phyloP scores from a whole-genome alignment of 2,113 vertebrate genomes.

The Budorcas taxicolor region DNA sequence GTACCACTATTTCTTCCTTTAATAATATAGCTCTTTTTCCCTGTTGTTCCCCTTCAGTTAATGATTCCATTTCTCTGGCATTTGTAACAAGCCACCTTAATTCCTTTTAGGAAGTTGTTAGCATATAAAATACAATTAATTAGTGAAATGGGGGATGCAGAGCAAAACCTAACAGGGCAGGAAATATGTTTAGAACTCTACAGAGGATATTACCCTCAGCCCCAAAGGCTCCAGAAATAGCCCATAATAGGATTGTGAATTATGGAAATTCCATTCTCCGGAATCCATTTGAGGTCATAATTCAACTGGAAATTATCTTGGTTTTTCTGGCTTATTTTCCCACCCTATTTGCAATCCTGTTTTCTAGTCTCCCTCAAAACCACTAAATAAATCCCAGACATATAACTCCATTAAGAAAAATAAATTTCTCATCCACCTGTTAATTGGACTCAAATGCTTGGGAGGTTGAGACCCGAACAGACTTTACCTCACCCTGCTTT shows the following conservation, averaged over 20 bases:
- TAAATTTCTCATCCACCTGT: slow-evolving; percentile 58
- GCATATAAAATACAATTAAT: slow-evolving; percentile 40
- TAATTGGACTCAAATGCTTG: slow-evolving; percentile 45
- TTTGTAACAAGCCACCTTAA: slow-evolving; percentile 6
- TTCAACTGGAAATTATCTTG: slow-evolving; percentile 63
- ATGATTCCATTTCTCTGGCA: slow-evolving; percentile 12
- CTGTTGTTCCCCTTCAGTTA: background rate
- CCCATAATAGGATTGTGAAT: slow-evolving; percentile 47
- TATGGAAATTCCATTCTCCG: slow-evolving; percentile 47
- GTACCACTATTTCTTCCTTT: background rate
- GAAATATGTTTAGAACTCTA: slow-evolving; percentile 2
- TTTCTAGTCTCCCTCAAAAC: slow-evolving; percentile 60
- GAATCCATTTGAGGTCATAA: slow-evolving; percentile 53
- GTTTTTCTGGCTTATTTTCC: slow-evolving; percentile 47
- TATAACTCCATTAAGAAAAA: slow-evolving; percentile 64
- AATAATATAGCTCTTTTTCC: background rate
- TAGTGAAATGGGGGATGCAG: background rate
- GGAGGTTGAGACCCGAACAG: background rate
- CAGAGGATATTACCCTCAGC: slow-evolving; percentile 13
- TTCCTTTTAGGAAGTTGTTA: slow-evolving; percentile 35
- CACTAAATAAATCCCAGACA: slow-evolving; percentile 61
- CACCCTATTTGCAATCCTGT: slow-evolving; percentile 41
- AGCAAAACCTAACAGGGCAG: background rate
- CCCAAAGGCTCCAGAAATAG: slow-evolving; percentile 46
- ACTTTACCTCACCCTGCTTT: background rate